A percentile compares a stretch with the other conserved stretches of the same genome.
Conservation (phyloP, 2,888 invertebrate species). For the Sicus ferrugineus region DNA sequence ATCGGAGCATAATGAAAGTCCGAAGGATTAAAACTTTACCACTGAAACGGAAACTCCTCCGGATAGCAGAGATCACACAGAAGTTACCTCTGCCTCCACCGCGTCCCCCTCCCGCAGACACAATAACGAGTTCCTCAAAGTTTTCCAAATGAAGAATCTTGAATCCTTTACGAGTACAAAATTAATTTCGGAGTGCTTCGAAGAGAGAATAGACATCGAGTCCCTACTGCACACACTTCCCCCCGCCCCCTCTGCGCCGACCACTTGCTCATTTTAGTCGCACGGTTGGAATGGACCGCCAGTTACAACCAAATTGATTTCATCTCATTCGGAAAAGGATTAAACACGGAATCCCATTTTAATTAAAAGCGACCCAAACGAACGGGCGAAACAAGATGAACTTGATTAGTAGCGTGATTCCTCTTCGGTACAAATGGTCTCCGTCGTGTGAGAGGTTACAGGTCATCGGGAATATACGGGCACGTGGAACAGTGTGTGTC, state of each 20-base stretch:
- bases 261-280: not conserved
- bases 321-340: slow-evolving; percentile 31
- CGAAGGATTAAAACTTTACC: slow-evolving; percentile 27
- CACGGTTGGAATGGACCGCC: not conserved
- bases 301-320: slow-evolving; percentile 27
- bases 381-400: not conserved
- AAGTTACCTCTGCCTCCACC: not conserved
- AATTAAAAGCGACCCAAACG: slow-evolving; percentile 23
- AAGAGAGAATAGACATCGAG: slow-evolving; percentile 9
- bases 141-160: slow-evolving; percentile 3
- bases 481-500: not conserved
- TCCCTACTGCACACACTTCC: not conserved
- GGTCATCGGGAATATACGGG: not conserved
- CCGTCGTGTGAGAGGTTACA: not conserved
- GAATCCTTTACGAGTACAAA: slow-evolving; percentile 25
- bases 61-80: not conserved
- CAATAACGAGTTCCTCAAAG: slow-evolving; percentile 8
- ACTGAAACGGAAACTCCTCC: not conserved
- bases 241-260: not conserved
- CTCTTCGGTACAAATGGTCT: not conserved
- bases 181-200: slow-evolving; percentile 28
- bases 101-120: not conserved
- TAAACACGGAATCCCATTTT: slow-evolving; percentile 27
- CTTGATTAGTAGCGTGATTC: too few relatives aligned
- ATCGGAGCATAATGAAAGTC: not conserved